phyloP scores from a whole-genome alignment of 2,113 vertebrate genomes.

The Chlorocebus sabaeus region DNA sequence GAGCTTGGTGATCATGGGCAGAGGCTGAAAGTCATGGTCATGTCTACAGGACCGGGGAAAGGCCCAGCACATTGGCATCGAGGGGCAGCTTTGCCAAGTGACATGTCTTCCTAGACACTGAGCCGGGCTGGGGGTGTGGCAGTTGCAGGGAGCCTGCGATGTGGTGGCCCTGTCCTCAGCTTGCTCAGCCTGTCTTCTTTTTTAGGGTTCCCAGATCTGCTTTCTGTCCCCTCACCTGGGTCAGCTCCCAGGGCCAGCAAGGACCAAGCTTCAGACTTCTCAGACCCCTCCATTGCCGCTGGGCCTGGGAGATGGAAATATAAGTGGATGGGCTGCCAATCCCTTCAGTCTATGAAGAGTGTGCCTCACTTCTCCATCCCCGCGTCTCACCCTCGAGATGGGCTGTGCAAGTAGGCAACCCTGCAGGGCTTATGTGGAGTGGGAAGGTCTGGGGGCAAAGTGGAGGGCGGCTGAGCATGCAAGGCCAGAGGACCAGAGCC shows the following conservation, averaged over 20 bases:
- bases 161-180: background rate
- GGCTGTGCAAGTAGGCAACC: too few species aligned
- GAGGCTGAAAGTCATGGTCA: background rate
- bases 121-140: background rate
- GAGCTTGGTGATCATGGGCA: fast-evolving
- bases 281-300: background rate
- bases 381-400: fast-evolving
- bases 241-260: background rate
- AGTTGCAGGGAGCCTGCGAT: background rate
- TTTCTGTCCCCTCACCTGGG: background rate
- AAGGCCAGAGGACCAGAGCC: background rate
- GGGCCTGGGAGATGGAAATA: too few species aligned
- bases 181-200: background rate
- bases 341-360: background rate
- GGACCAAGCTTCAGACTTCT: background rate
- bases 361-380: fast-evolving
- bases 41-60: background rate
- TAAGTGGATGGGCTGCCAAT: background rate
- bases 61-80: background rate
- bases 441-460: too few species aligned
- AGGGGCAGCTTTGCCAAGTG: too few species aligned
- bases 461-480: background rate
- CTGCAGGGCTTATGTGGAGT: fast-evolving
- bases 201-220: background rate
- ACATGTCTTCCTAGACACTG: background rate